Percentiles rank a stretch among this genome's conserved stretches.
Evolutionary conservation across 2,113 vertebrate genomes (phyloP).

Genomic region (Sphaerodactylus townsendi): DNA sequence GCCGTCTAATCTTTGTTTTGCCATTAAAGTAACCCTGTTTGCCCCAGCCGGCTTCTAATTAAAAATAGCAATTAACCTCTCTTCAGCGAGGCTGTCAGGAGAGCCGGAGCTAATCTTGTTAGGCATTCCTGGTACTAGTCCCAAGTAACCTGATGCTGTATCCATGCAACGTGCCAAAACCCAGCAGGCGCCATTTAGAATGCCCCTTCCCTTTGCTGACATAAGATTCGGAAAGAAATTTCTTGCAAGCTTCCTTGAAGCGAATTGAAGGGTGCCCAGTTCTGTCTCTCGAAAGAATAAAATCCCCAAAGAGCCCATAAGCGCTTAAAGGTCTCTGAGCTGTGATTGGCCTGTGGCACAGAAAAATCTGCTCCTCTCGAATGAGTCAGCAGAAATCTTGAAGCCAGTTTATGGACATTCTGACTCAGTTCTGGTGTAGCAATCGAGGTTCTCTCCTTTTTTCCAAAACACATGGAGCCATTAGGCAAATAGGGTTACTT

Average conservation of each 20-base stretch:
- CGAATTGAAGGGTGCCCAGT: not conserved
- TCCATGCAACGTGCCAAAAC: not conserved
- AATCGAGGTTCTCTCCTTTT: rapidly evolving
- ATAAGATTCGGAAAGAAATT: not conserved
- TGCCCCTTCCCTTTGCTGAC: not conserved
- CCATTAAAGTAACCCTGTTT: not conserved
- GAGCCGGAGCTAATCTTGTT: not conserved
- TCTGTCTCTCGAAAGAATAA: no score
- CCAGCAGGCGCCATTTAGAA: not conserved
- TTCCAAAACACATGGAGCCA: no score
- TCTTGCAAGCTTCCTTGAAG: not conserved
- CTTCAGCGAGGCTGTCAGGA: not conserved
- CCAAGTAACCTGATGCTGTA: not conserved
- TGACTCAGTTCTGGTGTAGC: no score
- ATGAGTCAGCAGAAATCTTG: slow-evolving; percentile 54
- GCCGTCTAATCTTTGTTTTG: not conserved
- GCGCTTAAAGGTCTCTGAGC: not conserved
- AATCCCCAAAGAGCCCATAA: not conserved
- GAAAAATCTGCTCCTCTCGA: slow-evolving; percentile 10
- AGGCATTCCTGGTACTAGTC: slow-evolving; percentile 14
- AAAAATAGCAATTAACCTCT: slow-evolving; percentile 8
- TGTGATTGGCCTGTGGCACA: slow-evolving; percentile 22
- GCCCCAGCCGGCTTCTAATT: not conserved
- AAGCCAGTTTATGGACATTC: no score
- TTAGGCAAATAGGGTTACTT: no score